phyloP scores from a whole-genome alignment of 2,113 vertebrate species.

The Terrapene triunguis region DNA sequence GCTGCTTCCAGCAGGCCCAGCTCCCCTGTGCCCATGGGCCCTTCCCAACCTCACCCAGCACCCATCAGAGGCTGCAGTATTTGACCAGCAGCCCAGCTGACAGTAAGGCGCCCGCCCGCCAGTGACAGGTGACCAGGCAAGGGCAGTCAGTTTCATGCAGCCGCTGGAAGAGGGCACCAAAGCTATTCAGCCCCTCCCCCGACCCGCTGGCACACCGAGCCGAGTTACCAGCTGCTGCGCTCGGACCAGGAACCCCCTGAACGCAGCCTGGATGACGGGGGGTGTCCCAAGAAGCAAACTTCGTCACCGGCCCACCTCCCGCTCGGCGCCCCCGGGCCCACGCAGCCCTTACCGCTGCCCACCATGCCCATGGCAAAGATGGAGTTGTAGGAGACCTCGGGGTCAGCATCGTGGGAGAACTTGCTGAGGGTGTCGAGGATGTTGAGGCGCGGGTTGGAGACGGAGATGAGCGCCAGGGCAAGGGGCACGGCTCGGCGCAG shows the following conservation, averaged over 20 bases:
- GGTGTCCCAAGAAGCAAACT: neutral
- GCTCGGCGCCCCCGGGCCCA: fast-evolving
- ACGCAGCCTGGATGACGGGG: neutral
- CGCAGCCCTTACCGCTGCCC: slow-evolving; percentile 90
- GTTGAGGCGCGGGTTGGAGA: slow-evolving; percentile 97
- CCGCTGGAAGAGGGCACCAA: neutral
- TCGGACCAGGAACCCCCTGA: neutral
- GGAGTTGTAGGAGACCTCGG: slow-evolving; percentile 97
- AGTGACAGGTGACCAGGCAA: neutral
- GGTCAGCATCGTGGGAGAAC: slow-evolving; percentile 97
- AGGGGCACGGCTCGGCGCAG: slow-evolving; percentile 96
- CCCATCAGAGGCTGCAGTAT: neutral
- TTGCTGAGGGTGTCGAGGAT: slow-evolving; percentile 99
- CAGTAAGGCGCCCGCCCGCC: too few relatives aligned
- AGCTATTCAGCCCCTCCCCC: neutral
- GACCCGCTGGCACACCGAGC: neutral
- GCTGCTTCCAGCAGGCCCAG: neutral
- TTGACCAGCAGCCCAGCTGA: neutral
- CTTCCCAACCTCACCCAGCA: neutral
- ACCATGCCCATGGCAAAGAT: slow-evolving; percentile 99
- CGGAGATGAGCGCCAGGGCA: slow-evolving; percentile 94
- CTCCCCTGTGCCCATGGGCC: neutral
- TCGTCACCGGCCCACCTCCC: fast-evolving
- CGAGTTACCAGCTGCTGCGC: neutral
- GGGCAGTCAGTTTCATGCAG: neutral